Conservation (phyloP, 2,888 invertebrate species). For the Ochropleura plecta region DNA sequence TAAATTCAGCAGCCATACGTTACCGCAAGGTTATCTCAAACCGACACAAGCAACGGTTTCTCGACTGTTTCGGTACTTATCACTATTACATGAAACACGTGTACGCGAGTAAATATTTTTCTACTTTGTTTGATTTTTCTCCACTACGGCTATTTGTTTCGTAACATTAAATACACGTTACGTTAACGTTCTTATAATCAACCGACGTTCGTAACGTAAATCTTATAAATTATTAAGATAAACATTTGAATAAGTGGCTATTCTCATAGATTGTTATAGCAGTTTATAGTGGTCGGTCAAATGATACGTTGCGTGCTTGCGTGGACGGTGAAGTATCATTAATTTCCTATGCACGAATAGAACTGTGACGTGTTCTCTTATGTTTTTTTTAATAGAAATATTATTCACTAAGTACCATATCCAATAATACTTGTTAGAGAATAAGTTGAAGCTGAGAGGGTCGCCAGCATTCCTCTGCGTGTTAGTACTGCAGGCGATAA, state of each 20-base stretch:
- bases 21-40: slow-evolving; percentile 61
- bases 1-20: slow-evolving; percentile 53
- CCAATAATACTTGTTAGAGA: slow-evolving; percentile 39
- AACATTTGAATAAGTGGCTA: slow-evolving; percentile 18
- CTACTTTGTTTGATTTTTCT: slow-evolving; percentile 55
- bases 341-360: slow-evolving; percentile 28
- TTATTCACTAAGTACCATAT: slow-evolving; percentile 4
- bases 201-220: slow-evolving; percentile 26
- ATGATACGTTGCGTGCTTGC: slow-evolving; percentile 7
- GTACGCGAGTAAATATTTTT: slow-evolving; percentile 62
- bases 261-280: slow-evolving; percentile 17
- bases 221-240: slow-evolving; percentile 40
- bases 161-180: slow-evolving; percentile 51
- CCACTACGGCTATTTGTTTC: slow-evolving; percentile 51
- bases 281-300: slow-evolving; percentile 1
- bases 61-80: slow-evolving; percentile 61
- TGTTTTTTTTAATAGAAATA: background rate
- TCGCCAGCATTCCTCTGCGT: slow-evolving; percentile 66
- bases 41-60: slow-evolving; percentile 49
- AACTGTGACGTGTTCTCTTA: background rate
- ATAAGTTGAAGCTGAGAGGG: slow-evolving; percentile 44
- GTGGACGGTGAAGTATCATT: slow-evolving; percentile 16
- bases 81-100: slow-evolving; percentile 64
- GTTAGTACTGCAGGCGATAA: slow-evolving; percentile 81
- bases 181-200: slow-evolving; percentile 53